These are phyloP conservation scores for Malacoctenus gilli DNA, from an alignment of 2,797 vertebrate species.

Conservation along the genomic window DNA sequence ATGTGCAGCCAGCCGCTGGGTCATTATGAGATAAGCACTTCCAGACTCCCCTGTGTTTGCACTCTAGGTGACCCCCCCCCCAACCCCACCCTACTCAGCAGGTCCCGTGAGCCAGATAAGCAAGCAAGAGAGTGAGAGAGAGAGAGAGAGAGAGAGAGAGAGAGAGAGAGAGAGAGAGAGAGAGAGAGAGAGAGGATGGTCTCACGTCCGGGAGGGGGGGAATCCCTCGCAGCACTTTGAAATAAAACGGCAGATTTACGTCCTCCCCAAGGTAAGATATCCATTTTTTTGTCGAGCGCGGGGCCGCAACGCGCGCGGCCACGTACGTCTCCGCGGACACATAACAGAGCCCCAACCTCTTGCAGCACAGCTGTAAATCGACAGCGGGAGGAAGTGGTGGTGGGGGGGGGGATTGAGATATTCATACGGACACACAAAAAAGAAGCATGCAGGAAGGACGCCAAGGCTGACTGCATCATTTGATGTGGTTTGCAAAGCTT, in stretches of 20 bases:
- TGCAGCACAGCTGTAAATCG: conserved; percentile 41
- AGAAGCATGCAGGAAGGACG: conserved; percentile 9
- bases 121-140: too few species aligned
- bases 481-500: conserved; percentile 33
- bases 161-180: neutral
- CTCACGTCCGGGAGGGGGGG: too few species aligned
- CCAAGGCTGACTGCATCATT: conserved; percentile 32
- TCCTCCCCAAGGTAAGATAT: conserved; percentile 53
- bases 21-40: conserved; percentile 66
- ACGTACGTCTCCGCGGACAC: too few species aligned
- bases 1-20: conserved; percentile 52
- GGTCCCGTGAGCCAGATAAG: too few species aligned
- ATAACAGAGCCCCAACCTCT: too few species aligned
- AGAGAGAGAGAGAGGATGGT: conserved; percentile 2
- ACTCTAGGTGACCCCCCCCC: conserved; percentile 53
- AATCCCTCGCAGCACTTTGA: conserved; percentile 39
- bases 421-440: conserved; percentile 42
- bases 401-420: conserved; percentile 47
- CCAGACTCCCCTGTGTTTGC: conserved; percentile 57
- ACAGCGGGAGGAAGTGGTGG: conserved; percentile 7
- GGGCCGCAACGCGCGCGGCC: conserved; percentile 24
- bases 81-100: too few species aligned
- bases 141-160: conserved; percentile 4
- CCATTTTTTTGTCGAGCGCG: conserved; percentile 35
- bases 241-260: conserved; percentile 61